Base-by-base conservation (phyloP, 2,113 vertebrate species). In the Apodemus sylvaticus region DNA sequence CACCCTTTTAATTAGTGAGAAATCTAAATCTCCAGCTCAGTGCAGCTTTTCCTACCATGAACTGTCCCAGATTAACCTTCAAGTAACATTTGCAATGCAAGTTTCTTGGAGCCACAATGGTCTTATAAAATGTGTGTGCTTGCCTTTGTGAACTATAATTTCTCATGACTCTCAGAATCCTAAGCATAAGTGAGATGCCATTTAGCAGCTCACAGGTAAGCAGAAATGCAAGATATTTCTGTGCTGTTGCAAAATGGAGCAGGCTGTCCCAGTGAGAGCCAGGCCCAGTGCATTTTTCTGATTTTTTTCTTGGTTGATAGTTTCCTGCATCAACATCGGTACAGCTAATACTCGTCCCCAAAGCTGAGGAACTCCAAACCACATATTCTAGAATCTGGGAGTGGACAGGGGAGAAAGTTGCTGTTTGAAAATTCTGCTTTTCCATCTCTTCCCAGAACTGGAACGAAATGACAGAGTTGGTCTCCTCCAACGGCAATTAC, bases 401-500 rank as follows among this genome's bases (percentile, higher is more conserved):
- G n/a, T 73, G 68, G 68, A 58, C 36, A 74, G 77, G 90, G 94
- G 45, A 85, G 51, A 86, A 89, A 3, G 48, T 7, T 39, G 31
- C 14, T 36, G 17, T 87, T 70, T 96, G 73, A 91, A 94, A 93
- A 60, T 8, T 89, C 74, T 89, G 0, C 82, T 98, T 98, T 97
- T 98, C 85, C 98, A 90, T 95, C 96, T 98, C 0, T 98, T 98
- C 96, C 77, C 98, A 99, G 99, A 99, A 99, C 95, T 99, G 99
- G 99, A 99, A 99, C 0, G 99, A 99, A 98, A 99, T 99, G 99
- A 99, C 99, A 1, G 99, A 99, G 93, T 98, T 99, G 97, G 99
- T 99, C 90, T 99, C 99, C 85, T 99, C 99, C 97, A 99, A 99
- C 79, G 99, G 99, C 96, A 99, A 99, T 98, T 99, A 99, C 97